These are phyloP conservation scores for Theocolax elegans DNA, from an alignment of 1,140 invertebrate genomes.

Conservation along the genomic window DNA sequence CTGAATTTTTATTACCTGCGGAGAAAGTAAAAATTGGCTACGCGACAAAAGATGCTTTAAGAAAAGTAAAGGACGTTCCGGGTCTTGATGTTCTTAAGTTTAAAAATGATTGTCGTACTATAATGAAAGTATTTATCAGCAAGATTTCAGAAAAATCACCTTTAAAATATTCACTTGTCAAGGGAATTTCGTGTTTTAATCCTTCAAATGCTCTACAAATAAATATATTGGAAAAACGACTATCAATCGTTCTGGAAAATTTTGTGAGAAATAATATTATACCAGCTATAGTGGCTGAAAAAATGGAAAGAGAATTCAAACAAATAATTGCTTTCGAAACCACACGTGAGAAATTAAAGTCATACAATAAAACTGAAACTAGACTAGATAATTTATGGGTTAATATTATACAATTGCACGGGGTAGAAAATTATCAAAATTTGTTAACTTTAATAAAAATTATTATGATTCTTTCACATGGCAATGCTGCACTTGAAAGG, in stretches of 20 bases:
- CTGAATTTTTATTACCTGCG: constrained; percentile 16
- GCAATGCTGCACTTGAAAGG: constrained; percentile 9
- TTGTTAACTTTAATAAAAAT: too few relatives aligned
- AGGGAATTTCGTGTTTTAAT: constrained; percentile 35
- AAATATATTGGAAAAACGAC: too few relatives aligned
- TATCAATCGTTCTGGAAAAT: neutral
- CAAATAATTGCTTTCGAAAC: too few relatives aligned
- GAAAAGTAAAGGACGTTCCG: constrained; percentile 16
- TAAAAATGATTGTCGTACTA: constrained; percentile 29
- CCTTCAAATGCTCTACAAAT: constrained; percentile 28
- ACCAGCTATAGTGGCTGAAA: neutral
- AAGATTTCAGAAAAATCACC: constrained; percentile 23
- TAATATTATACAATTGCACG: neutral
- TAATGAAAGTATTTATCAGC: constrained; percentile 24
- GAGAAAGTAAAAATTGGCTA: constrained; percentile 27
- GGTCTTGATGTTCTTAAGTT: constrained; percentile 33
- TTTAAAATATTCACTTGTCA: constrained; percentile 21
- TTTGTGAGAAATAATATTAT: neutral
- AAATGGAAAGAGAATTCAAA: neutral
- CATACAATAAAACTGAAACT: too few relatives aligned
- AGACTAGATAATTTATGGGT: constrained; percentile 18
- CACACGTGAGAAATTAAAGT: too few relatives aligned
- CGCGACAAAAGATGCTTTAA: constrained; percentile 31
- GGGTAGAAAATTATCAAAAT: neutral
- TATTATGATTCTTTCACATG: too few relatives aligned